Evolutionary conservation across 2,113 vertebrate genomes (phyloP), one percentile per base, ranked within the genome.

Genomic region (Ophiodon elongatus): DNA sequence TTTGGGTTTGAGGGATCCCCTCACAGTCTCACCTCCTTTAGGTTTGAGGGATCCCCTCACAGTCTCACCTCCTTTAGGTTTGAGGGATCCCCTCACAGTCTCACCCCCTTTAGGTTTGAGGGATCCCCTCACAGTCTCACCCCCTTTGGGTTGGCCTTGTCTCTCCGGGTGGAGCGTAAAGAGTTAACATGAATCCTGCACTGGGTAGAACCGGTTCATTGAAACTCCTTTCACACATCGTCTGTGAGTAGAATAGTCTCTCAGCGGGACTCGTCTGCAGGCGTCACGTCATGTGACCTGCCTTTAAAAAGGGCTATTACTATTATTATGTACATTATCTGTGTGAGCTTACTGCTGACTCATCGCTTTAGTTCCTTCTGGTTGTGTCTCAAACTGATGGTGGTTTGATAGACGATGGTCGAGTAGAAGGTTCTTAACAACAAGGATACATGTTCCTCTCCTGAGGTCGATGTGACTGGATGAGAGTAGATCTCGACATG

Each of bases 281-380:
- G 90, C 88, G 74, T 83, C 92, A 87, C 88, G 29, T 54, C 80
- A 50, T 25, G 86, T 91, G 90, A 91, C 87, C 76, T 83, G 89
- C 84, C 89, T 94, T n/a, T n/a, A 88, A 81, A 87, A 95, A 95
- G 95, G 95, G 94, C 95, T 95, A 93, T 81, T 71, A 80, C 41
- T 85, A 77, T n/a, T n/a, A n/a, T n/a, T n/a, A n/a, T n/a, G n/a
- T n/a, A n/a, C 86, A 27, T 91, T 31, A 79, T 83, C 35, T 85
- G 60, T 79, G n/a, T n/a, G 79, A 73, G 74, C 64, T 85, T 57
- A 59, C 71, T 11, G 2, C n/a, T 69, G 43, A 68, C 65, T 78
- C 81, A 73, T 87, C 60, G 27, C 80, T 84, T 39, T 31, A 14
- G 47, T 37, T 77, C 41, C 41, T 67, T 54, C 43, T 72, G 67